Evolutionary conservation across 2,113 vertebrate genomes (phyloP).

Genomic region (Chelonoidis abingdonii): DNA sequence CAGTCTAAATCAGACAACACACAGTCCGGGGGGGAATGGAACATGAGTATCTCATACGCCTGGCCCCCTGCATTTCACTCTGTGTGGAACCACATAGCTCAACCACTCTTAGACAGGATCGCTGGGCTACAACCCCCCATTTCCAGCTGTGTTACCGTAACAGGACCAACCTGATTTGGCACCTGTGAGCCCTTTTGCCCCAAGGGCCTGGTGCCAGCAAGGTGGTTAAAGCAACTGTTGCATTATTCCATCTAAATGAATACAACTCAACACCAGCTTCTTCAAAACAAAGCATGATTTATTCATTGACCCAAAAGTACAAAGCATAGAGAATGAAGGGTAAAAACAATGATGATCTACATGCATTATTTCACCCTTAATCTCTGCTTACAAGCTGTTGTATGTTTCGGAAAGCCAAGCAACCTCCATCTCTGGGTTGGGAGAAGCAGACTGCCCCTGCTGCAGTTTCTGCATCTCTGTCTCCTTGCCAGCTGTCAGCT

Average conservation of each 20-base stretch:
- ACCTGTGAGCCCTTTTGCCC: slow-evolving; percentile 22
- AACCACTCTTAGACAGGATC: not conserved
- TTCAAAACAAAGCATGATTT: not conserved
- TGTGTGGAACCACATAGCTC: not conserved
- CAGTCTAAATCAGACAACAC: not conserved
- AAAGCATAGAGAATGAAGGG: not conserved
- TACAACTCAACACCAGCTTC: slow-evolving; percentile 21
- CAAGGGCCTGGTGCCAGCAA: slow-evolving; percentile 1
- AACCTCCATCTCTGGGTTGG: not conserved
- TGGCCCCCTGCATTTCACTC: not conserved
- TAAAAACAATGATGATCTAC: not conserved
- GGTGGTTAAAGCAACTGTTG: not conserved
- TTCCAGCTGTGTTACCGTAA: not conserved
- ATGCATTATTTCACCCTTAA: not conserved
- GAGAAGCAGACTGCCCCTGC: not conserved
- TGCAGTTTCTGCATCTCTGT: not conserved
- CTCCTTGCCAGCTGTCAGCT: accelerated
- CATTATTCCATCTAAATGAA: not conserved
- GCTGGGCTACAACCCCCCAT: accelerated
- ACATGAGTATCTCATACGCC: not conserved
- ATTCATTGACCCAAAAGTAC: not conserved
- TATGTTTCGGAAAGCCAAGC: not conserved
- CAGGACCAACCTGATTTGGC: accelerated
- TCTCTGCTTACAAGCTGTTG: not conserved
- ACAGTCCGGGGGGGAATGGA: not conserved